Conservation (phyloP, 2,113 vertebrate species). For the Lagopus leucura region DNA sequence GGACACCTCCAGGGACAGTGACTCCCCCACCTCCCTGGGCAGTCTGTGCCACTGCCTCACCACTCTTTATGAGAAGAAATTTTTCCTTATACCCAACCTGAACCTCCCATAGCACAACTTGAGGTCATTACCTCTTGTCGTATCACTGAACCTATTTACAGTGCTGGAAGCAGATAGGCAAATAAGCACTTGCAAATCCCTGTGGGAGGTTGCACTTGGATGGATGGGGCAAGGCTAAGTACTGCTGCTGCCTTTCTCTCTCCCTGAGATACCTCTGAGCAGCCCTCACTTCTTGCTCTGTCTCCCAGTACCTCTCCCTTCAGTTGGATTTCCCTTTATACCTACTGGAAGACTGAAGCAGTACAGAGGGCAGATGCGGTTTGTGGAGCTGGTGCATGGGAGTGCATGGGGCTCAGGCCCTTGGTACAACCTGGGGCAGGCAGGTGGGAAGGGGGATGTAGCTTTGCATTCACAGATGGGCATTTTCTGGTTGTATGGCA, state of each 20-base stretch:
- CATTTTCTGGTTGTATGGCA: rapidly evolving
- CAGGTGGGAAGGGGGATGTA: neutral
- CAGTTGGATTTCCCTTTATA: neutral
- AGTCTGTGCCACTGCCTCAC: too few species aligned
- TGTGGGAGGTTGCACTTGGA: neutral
- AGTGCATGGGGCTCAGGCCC: neutral
- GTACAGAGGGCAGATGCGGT: neutral
- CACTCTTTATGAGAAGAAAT: too few species aligned
- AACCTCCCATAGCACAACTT: too few species aligned
- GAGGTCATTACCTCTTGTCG: too few species aligned
- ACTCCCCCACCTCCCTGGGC: too few species aligned
- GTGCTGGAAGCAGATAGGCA: neutral
- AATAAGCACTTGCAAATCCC: constrained; percentile 33
- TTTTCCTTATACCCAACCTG: too few species aligned
- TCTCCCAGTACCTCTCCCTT: neutral
- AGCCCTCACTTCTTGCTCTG: neutral
- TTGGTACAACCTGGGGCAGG: neutral
- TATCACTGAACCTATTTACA: neutral
- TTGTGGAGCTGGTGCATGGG: neutral
- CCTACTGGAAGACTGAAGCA: neutral
- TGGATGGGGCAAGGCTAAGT: neutral
- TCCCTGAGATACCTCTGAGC: neutral
- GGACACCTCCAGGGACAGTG: too few species aligned
- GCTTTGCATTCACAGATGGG: neutral
- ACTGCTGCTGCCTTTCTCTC: neutral